Evolutionary conservation across 1,140 invertebrate genomes (phyloP), one percentile per base, ranked within the genome.

Genomic region (Hycleus phaleratus): DNA sequence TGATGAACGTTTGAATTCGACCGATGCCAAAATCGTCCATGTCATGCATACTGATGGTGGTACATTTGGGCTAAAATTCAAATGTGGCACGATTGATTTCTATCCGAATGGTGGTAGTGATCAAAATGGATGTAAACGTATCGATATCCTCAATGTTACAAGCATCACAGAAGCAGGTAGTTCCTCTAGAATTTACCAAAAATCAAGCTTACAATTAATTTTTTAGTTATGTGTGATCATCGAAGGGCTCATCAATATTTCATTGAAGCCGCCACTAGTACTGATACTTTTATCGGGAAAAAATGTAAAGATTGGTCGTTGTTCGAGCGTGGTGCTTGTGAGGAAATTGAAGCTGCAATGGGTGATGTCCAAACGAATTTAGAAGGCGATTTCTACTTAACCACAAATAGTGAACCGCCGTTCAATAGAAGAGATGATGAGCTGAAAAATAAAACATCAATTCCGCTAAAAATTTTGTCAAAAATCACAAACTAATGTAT

Each of bases 1-100:
- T n/a, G 18, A 42, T 5, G 32, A 59, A 43, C 43, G 71, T 56
- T 63, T 77, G 24, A 64, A 61, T 1, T 44, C 26, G 4, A 77
- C 77, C 0, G 91, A 94, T 69, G 93, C 93, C 0, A 66, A 77
- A 6, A 93, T 94, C 68, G 92, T 97, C 3, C 93, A 95, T 71
- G 84, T 93, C 3, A 87, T 95, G 51, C 93, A 97, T 68, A 91
- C 91, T 0, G 90, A 94, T 70, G 90, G 86, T 0, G 88, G 88
- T 0, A 70, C 83, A 0, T 80, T 91, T 49, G 89, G 90, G 0
- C 85, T 85, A 52, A 80, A 80, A 0, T 74, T 79, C 25, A 78
- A 87, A 1, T 79, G 87, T 62, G 91, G 87, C 4, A 87, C 93
- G 68, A 86, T 86, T 0, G 91, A 95, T 68, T 94, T 94, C 73